phyloP scores from a whole-genome alignment of 2,888 invertebrate species.

The Cryptus armator region DNA sequence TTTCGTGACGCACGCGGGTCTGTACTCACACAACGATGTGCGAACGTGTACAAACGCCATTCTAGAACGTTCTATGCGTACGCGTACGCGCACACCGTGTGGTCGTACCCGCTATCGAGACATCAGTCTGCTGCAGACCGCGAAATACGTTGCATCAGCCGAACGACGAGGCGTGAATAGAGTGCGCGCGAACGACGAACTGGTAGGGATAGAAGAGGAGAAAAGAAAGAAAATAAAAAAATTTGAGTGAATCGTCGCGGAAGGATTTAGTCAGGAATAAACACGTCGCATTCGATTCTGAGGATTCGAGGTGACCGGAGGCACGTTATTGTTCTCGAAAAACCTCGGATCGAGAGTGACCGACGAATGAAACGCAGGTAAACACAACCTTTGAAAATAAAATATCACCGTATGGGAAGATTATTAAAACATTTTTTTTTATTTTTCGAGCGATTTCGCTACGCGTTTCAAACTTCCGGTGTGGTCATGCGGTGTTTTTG shows the following conservation, averaged over 20 bases:
- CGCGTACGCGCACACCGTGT: background rate
- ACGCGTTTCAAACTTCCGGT: no score
- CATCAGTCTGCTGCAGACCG: conserved; percentile 48
- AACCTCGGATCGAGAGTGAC: background rate
- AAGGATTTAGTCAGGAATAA: conserved; percentile 14
- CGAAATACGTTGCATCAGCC: conserved; percentile 58
- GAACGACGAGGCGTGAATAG: background rate
- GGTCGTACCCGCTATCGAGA: background rate
- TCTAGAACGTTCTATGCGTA: conserved; percentile 46
- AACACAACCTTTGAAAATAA: no score
- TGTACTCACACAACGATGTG: background rate
- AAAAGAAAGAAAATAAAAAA: conserved; percentile 8
- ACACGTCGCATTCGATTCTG: conserved; percentile 29
- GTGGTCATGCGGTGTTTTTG: no score
- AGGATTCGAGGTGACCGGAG: conserved; percentile 31
- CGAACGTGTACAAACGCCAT: background rate
- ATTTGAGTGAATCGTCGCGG: background rate
- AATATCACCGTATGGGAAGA: no score
- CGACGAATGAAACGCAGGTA: no score
- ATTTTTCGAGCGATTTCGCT: no score
- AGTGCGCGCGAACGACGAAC: background rate
- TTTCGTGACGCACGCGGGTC: conserved; percentile 33
- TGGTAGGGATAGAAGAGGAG: background rate
- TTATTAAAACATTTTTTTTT: no score
- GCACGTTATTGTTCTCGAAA: background rate